Evolutionary conservation across 2,888 invertebrate species (phyloP).

Genomic region (Lithodes maja): DNA sequence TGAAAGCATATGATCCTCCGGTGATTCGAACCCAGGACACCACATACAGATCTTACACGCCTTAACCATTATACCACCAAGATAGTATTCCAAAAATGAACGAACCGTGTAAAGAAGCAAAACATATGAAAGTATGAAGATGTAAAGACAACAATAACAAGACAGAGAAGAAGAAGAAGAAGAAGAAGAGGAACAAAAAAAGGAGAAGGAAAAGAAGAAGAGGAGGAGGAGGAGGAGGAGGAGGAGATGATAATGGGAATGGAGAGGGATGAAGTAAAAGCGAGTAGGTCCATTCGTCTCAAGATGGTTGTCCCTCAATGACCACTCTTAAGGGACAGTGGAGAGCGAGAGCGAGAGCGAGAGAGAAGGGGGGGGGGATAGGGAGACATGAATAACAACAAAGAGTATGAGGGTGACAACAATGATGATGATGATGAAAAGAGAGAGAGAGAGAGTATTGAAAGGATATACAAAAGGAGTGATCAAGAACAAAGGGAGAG

Average conservation of each 20-base stretch:
- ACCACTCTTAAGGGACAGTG: no score
- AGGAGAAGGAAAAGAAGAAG: not conserved
- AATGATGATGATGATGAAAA: not conserved
- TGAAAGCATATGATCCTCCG: no score
- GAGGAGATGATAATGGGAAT: not conserved
- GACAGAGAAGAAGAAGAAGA: not conserved
- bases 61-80: no score
- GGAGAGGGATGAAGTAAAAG: not conserved
- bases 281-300: not conserved
- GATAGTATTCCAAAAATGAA: no score
- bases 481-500: not conserved
- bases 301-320: not conserved
- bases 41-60: no score
- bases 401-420: not conserved
- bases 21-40: no score
- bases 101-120: no score
- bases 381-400: not conserved
- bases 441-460: not conserved
- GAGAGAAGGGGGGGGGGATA: not conserved
- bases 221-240: not conserved
- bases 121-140: no score
- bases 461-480: not conserved
- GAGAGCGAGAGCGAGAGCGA: not conserved
- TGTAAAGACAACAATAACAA: not conserved
- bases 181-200: not conserved